Conservation (phyloP, 2,888 invertebrate species). For the Scaeva pyrastri region DNA sequence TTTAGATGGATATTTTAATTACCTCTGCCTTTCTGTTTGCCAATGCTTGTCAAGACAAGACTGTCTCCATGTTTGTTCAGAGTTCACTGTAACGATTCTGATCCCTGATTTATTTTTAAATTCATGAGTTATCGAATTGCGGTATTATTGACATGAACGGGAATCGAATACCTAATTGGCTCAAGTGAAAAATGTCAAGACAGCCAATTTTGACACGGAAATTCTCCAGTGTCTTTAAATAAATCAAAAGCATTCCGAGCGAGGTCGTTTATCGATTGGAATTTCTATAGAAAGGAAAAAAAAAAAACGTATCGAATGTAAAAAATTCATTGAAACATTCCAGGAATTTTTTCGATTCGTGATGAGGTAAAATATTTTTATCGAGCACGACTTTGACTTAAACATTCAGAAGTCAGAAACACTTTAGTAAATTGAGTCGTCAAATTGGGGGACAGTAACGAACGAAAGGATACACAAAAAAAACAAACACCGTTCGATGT, state of each 20-base stretch:
- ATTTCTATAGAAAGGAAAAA: not conserved
- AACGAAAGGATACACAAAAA: conserved; percentile 33
- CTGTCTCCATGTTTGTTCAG: not conserved
- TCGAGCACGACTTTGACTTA: conserved; percentile 30
- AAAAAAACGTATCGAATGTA: conserved; percentile 2
- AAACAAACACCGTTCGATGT: not conserved
- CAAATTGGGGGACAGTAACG: conserved; percentile 43
- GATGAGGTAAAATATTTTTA: conserved; percentile 6
- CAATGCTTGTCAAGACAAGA: conserved; percentile 1
- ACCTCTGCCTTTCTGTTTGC: conserved; percentile 6
- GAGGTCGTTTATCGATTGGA: not conserved
- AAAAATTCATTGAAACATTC: conserved; percentile 13
- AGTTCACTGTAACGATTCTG: conserved; percentile 11
- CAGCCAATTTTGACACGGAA: not conserved
- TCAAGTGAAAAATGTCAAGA: not conserved
- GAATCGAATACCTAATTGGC: conserved; percentile 12
- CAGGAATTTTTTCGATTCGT: not conserved
- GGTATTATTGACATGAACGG: not conserved
- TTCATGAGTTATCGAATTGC: conserved; percentile 24
- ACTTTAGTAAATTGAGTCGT: conserved; percentile 57
- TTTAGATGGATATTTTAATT: conserved; percentile 39
- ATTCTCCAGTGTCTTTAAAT: not conserved
- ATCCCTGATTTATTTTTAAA: conserved; percentile 8
- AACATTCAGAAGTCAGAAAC: conserved; percentile 39
- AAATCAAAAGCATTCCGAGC: conserved; percentile 1